Evolutionary conservation across 2,888 invertebrate genomes (phyloP), one percentile per base, ranked within the genome.

Genomic region (Polylopha cassiicola): DNA sequence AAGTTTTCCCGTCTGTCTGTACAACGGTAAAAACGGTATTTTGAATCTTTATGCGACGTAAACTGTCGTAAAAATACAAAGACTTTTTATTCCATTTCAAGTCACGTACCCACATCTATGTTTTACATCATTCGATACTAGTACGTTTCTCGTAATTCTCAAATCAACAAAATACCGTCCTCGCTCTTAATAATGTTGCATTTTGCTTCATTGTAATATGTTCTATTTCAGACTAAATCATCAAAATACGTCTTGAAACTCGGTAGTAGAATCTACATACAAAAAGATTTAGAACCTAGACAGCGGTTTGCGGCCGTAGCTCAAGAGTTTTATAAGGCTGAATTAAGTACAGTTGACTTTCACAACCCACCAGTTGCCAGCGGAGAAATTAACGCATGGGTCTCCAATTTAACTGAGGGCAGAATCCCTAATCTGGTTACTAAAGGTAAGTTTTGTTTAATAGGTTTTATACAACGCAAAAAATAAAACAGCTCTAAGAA

Each of bases 361-460:
- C 63, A 74, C 6, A 68, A 89, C n/a, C 58, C 89, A 0, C 65
- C 61, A 0, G 66, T 67, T 2, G 87, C 92, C 0, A 89, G 89
- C 0, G 58, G 73, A 3, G 67, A 74, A 4, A 94, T 98, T 43
- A 98, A 98, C 60, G 57, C 75, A 1, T 98, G 96, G 95, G 92
- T 95, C 1, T 86, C 88, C 15, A 88, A 90, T 41, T 76, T 91
- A 5, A 97, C 98, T 0, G 82, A 89, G 4, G 91, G 92, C 6
- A 90, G 89, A 52, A 92, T 98, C 18, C 78, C 87, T 5, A 85
- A 91, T 54, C 67, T 94, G 31, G 88, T 93, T 4, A 75, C 78
- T 5, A 81, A 88, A 56, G 90, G 92, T 89, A 63, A 45, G 57
- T 47, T n/a, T 11, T 11, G 8, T 2, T 22, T 4, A n/a, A n/a